Conservation (phyloP, 1,140 invertebrate genomes). For the Melanaphis sacchari region DNA sequence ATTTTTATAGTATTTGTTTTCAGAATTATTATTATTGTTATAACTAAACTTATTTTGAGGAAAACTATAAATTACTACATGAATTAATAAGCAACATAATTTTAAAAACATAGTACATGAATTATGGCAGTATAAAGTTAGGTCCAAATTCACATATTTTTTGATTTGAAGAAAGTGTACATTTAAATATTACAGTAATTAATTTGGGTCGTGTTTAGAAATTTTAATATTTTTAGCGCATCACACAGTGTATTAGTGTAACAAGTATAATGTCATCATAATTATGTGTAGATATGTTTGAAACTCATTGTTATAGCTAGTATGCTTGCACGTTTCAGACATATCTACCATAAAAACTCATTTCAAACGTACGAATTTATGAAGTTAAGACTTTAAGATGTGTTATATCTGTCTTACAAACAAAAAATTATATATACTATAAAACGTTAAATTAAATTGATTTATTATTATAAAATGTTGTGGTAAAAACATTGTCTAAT, state of each 20-base stretch:
- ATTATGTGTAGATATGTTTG: neutral
- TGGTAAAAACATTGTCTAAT: neutral
- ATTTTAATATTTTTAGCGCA: neutral
- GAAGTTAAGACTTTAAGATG: neutral
- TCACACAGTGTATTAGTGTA: neutral
- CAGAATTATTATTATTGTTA: too few species aligned
- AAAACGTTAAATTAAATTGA: neutral
- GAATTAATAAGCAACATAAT: neutral
- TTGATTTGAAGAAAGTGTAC: neutral
- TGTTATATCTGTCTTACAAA: neutral
- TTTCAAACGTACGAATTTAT: neutral
- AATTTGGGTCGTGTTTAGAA: neutral
- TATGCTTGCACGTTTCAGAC: neutral
- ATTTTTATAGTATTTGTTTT: too few species aligned
- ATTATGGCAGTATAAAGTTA: neutral
- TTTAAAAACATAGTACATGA: neutral
- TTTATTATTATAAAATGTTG: neutral
- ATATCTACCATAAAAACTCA: neutral
- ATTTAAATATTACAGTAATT: neutral
- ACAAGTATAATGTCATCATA: neutral
- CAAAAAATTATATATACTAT: neutral
- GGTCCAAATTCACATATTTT: neutral
- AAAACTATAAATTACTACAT: neutral
- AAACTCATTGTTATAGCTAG: neutral
- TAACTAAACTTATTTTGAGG: too few species aligned